Conservation (phyloP, 2,113 vertebrate species). For the Rhinichthys klamathensis region DNA sequence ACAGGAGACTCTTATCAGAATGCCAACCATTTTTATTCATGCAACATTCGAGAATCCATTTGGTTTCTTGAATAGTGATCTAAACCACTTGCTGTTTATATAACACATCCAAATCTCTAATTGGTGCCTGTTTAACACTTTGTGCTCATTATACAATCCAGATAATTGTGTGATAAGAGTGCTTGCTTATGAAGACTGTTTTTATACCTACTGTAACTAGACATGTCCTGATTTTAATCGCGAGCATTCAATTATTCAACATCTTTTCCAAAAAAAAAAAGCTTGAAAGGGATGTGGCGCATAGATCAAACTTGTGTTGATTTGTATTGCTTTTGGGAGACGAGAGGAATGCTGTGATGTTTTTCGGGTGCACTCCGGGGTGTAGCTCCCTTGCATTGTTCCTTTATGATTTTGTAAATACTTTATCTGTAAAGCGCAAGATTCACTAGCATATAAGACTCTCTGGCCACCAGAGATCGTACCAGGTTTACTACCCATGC, state of each 20-base stretch:
- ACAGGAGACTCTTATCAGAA: neutral
- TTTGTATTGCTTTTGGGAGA: constrained; percentile 1
- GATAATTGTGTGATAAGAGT: neutral
- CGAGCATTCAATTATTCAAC: constrained; percentile 45
- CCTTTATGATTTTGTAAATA: neutral
- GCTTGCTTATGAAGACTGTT: constrained; percentile 23
- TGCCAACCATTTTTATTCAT: neutral
- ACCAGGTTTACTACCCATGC: neutral
- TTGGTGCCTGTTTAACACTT: neutral
- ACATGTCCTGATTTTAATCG: constrained; percentile 8
- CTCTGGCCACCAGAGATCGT: neutral
- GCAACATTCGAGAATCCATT: neutral
- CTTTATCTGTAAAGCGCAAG: neutral
- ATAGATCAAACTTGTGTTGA: constrained; percentile 13
- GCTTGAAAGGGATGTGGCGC: constrained; percentile 27
- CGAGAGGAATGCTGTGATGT: constrained; percentile 11
- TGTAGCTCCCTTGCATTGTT: neutral
- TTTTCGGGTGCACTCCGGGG: too few species aligned
- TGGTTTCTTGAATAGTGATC: neutral
- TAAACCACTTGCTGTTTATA: neutral
- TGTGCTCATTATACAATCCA: neutral
- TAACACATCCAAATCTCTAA: constrained; percentile 22
- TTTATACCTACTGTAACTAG: constrained; percentile 28
- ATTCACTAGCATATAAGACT: neutral
- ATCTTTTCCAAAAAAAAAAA: neutral